Conservation (phyloP, 2,888 invertebrate species). For the Germaria angustata region DNA sequence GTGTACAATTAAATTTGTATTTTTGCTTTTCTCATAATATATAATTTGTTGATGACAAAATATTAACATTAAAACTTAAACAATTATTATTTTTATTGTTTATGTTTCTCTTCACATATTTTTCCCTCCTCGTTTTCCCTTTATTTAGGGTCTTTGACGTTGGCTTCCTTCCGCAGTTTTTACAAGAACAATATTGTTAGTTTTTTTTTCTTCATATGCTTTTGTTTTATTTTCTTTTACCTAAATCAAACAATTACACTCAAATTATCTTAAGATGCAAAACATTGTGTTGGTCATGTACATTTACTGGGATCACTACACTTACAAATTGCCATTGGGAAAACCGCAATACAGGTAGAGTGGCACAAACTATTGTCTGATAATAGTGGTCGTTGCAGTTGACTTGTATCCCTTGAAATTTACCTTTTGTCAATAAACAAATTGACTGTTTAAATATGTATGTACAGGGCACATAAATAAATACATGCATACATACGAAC, state of each 20-base stretch:
- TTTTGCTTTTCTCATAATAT: constrained; percentile 33
- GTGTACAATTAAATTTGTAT: constrained; percentile 1
- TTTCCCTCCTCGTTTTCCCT: not conserved
- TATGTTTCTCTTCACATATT: constrained; percentile 17
- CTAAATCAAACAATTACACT: constrained; percentile 63
- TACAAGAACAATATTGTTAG: constrained; percentile 31
- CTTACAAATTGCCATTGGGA: not conserved
- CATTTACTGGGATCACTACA: constrained; percentile 54
- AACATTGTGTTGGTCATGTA: constrained; percentile 52
- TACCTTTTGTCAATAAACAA: constrained; percentile 27
- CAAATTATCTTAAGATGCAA: constrained; percentile 59
- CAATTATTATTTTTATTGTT: constrained; percentile 41
- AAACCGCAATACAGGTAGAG: constrained; percentile 31
- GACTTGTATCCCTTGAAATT: constrained; percentile 5
- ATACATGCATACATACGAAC: not conserved
- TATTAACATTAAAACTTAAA: constrained; percentile 61
- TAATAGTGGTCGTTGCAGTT: constrained; percentile 33
- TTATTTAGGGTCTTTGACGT: constrained; percentile 52
- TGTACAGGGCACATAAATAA: not conserved
- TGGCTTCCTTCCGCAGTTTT: constrained; percentile 62
- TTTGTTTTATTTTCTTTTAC: constrained; percentile 31
- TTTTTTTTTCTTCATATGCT: not conserved
- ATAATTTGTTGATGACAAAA: constrained; percentile 61
- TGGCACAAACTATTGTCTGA: not conserved
- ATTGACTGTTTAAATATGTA: not conserved